A percentile compares a stretch with the other conserved stretches of the same genome.
Conservation (phyloP, 2,888 invertebrate genomes). For the Chironomus tentans region DNA sequence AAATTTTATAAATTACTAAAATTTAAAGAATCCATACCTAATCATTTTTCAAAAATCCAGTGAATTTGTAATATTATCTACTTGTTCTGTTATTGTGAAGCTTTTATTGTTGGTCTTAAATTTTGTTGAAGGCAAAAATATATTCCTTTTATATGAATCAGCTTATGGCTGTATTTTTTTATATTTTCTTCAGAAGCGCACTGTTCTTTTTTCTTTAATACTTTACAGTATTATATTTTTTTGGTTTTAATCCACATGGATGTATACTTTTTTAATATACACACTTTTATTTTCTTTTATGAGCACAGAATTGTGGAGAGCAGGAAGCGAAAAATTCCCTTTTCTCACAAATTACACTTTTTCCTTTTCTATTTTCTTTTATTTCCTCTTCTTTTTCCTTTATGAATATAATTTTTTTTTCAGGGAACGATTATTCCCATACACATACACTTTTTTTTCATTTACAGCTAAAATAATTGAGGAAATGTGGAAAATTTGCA, state of each 20-base stretch:
- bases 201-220: too few relatives aligned
- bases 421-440: neutral
- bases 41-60: too few relatives aligned
- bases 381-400: neutral
- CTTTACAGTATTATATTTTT: neutral
- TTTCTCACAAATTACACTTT: neutral
- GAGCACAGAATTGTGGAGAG: neutral
- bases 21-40: too few relatives aligned
- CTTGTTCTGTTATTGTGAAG: too few relatives aligned
- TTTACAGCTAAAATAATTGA: neutral
- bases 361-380: neutral
- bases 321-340: neutral
- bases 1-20: too few relatives aligned
- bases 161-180: too few relatives aligned
- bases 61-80: too few relatives aligned
- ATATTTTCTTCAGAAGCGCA: too few relatives aligned
- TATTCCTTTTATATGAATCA: too few relatives aligned
- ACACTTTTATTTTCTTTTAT: neutral
- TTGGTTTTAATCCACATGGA: neutral
- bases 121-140: too few relatives aligned
- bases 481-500: neutral
- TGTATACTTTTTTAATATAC: neutral
- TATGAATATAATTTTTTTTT: neutral
- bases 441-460: neutral
- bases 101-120: too few relatives aligned